Conservation (phyloP, 1,140 invertebrate genomes). For the Schmidtea mediterranea region DNA sequence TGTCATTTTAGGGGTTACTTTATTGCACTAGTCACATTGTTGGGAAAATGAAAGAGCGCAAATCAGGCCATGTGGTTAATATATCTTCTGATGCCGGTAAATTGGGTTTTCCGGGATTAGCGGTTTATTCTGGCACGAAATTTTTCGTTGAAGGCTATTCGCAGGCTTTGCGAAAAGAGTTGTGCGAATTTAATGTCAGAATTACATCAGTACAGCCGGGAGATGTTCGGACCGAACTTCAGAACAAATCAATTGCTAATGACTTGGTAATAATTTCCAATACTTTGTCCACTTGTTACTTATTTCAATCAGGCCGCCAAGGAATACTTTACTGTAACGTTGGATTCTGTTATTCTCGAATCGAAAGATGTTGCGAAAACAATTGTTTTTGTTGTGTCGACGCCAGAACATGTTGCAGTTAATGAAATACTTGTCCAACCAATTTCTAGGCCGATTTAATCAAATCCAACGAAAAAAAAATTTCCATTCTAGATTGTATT, state of each 20-base stretch:
- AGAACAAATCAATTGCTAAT: not conserved
- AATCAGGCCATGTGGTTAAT: conserved; percentile 27
- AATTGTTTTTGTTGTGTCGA: conserved; percentile 22
- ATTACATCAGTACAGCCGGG: conserved; percentile 29
- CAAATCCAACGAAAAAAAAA: no score
- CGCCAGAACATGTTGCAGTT: conserved; percentile 25
- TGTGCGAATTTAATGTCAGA: conserved; percentile 17
- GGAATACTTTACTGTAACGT: conserved; percentile 17
- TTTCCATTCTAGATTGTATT: no score
- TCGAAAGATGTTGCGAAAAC: conserved; percentile 24
- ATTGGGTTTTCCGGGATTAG: conserved; percentile 26
- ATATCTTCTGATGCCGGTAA: conserved; percentile 28
- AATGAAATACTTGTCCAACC: conserved; percentile 30
- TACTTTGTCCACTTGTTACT: not conserved
- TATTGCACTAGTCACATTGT: conserved; percentile 20
- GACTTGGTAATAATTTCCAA: not conserved
- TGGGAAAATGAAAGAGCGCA: conserved; percentile 18
- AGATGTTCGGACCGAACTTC: conserved; percentile 26
- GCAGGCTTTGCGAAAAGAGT: conserved; percentile 23
- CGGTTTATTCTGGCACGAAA: conserved; percentile 29
- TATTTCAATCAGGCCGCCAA: conserved; percentile 12
- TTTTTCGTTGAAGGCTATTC: conserved; percentile 29
- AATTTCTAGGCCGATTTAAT: conserved; percentile 22
- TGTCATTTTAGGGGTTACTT: conserved; percentile 27
- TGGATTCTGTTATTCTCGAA: conserved; percentile 17